These are phyloP conservation scores for Azemiops feae DNA, from an alignment of 2,113 vertebrate species.

Conservation along the genomic window DNA sequence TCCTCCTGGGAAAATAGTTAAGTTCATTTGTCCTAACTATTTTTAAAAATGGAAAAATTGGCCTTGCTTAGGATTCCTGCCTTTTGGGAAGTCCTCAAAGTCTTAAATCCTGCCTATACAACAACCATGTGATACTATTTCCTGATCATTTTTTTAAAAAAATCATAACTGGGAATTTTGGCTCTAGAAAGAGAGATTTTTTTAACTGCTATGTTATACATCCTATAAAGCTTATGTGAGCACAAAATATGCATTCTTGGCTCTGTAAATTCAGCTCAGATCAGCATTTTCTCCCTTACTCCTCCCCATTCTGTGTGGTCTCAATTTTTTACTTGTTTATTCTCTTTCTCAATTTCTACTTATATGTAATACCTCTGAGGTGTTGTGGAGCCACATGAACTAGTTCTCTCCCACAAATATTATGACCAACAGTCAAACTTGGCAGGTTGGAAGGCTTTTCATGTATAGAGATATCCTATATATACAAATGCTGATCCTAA, in stretches of 20 bases:
- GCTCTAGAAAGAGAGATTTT: constrained; percentile 37
- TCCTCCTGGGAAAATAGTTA: constrained; percentile 47
- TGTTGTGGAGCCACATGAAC: neutral
- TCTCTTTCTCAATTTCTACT: neutral
- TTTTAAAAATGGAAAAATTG: constrained; percentile 47
- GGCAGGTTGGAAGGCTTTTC: neutral
- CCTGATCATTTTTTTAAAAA: constrained; percentile 35
- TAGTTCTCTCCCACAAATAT: neutral
- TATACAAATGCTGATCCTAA: neutral
- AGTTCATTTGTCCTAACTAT: constrained; percentile 58
- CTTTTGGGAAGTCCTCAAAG: constrained; percentile 50
- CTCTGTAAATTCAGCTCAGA: neutral
- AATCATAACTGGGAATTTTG: constrained; percentile 52
- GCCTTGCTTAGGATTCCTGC: constrained; percentile 32
- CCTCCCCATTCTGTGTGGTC: neutral
- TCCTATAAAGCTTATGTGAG: neutral
- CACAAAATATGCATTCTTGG: neutral
- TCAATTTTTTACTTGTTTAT: neutral
- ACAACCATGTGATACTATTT: constrained; percentile 48
- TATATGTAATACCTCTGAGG: neutral
- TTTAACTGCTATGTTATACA: neutral
- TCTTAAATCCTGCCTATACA: constrained; percentile 52
- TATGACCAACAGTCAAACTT: neutral
- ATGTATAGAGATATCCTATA: neutral
- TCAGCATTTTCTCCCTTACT: neutral